Percentiles rank a stretch among this genome's conserved stretches.
Conservation (phyloP, 2,113 vertebrate species). For the Crypturellus undulatus region DNA sequence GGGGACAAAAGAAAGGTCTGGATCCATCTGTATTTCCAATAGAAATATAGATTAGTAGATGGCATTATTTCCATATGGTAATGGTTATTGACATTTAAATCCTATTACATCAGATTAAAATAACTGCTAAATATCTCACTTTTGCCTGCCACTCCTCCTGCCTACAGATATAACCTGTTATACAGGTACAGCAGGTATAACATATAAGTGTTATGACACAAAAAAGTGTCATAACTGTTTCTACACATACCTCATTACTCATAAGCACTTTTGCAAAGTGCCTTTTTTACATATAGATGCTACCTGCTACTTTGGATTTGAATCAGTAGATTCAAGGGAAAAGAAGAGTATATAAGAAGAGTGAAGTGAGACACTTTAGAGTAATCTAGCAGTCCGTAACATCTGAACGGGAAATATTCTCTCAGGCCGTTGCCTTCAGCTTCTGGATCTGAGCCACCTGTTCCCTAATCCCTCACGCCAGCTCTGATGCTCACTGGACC, state of each 20-base stretch:
- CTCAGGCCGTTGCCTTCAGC: background rate
- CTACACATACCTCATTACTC: background rate
- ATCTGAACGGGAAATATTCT: background rate
- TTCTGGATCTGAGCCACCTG: background rate
- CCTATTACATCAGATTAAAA: background rate
- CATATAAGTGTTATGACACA: no score
- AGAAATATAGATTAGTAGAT: background rate
- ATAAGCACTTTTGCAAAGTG: background rate
- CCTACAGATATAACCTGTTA: background rate
- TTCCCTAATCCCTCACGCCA: rapidly evolving
- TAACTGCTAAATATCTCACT: background rate
- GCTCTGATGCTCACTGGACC: background rate
- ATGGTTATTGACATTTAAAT: background rate
- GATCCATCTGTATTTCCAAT: background rate
- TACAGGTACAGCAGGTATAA: no score
- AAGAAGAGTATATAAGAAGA: background rate
- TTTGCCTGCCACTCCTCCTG: background rate
- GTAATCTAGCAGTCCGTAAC: background rate
- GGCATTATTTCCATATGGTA: background rate
- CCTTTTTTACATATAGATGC: background rate
- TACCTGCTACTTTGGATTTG: background rate
- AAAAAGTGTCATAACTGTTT: background rate
- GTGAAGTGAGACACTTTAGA: rapidly evolving
- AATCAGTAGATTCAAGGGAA: background rate
- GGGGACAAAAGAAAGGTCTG: background rate